Base-by-base conservation (phyloP, 1,140 invertebrate genomes). In the Drosophila ananassae region DNA sequence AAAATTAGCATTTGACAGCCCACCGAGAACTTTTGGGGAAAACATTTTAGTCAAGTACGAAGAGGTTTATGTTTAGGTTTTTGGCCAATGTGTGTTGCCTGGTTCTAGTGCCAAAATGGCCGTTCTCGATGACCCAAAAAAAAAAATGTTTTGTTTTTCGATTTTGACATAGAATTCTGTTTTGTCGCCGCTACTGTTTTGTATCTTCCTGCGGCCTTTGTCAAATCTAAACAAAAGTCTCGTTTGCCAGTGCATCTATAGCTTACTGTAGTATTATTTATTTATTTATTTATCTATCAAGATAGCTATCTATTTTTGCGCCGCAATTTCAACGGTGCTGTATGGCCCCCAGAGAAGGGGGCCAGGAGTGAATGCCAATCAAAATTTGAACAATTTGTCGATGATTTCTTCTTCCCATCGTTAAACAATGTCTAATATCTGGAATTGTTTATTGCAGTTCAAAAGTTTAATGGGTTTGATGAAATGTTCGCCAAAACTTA, bases 201-300 rank as follows among this genome's bases (percentile, higher is more conserved):
- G 41, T 58, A 76, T 61, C 48, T 74, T 81, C 55, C 75, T 66
- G 75, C 55, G 54, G 66, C 66, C 74, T 72, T 77, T 73, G 71
- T 73, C 68, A 62, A 53, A 72, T 30, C 28, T 39, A 73, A 73
- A 73, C 68, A 73, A 73, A 55, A 60, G 67, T 51, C 44, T 48
- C n/a, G 46, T 21, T 63, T 28, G 32, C 39, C 67, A 58, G 51
- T 60, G 55, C 67, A 71, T 12, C 24, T n/a, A 44, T 22, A 37
- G 62, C 66, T 68, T 67, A 67, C 66, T 39, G 21, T 57, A 71
- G 52, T 57, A 71, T 71, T 71, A 71, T 71, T 71, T 71, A 69
- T 69, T 69, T 69, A 71, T 71, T 57, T 71, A 69, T 69, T 69
- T 69, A 71, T 71, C 47, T 62, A 62, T 17, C 66, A 24, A 55